Evolutionary conservation across 2,113 vertebrate species (phyloP).

Genomic region (Colaptes auratus): DNA sequence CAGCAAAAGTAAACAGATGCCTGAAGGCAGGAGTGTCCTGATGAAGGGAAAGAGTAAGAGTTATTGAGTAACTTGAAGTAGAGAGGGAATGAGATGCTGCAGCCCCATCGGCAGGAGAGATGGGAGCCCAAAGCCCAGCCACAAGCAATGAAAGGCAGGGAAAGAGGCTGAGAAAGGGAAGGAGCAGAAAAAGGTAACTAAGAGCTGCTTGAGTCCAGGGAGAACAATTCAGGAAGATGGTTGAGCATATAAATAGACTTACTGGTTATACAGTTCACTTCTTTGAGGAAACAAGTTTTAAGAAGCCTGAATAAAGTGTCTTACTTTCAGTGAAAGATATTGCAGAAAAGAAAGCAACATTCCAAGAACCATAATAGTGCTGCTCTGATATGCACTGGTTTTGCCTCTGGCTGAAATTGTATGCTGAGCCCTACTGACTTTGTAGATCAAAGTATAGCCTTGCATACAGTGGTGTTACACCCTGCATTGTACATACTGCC

Average conservation of each 20-base stretch:
- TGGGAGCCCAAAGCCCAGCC: accelerated
- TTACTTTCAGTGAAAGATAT: background rate
- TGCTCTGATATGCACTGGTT: background rate
- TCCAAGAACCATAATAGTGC: background rate
- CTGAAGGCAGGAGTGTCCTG: background rate
- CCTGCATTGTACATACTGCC: background rate
- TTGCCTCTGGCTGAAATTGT: background rate
- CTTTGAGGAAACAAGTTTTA: background rate
- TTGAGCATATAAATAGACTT: background rate
- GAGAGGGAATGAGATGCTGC: background rate
- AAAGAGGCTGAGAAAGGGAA: background rate
- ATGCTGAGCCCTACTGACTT: background rate
- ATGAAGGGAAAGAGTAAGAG: background rate
- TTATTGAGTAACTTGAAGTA: background rate
- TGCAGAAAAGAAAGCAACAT: background rate
- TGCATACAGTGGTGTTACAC: background rate
- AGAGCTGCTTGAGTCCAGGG: background rate
- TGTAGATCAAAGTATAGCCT: background rate
- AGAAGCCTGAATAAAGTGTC: background rate
- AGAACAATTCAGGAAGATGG: background rate
- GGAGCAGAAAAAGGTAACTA: background rate
- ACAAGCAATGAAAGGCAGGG: background rate
- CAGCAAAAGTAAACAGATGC: background rate
- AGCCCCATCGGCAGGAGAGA: accelerated
- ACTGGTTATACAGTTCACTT: background rate